Evolutionary conservation across 2,888 invertebrate genomes (phyloP).

Genomic region (Melanostoma scalare): DNA sequence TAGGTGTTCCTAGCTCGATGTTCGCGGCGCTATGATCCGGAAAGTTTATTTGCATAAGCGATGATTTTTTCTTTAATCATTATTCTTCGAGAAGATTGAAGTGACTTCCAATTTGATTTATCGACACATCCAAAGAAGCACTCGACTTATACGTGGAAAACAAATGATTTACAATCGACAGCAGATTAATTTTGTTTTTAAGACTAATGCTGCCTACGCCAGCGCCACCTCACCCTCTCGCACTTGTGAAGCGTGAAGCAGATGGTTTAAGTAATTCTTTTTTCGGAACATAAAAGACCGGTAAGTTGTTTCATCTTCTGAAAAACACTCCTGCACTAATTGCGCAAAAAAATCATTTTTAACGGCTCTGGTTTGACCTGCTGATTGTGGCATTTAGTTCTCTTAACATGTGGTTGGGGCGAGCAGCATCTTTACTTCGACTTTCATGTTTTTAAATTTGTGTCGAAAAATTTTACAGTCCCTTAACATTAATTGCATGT

Average conservation of each 20-base stretch:
- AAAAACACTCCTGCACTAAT: conserved; percentile 8
- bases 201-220: not conserved
- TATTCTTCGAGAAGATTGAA: conserved; percentile 5
- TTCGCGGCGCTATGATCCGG: not conserved
- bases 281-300: not conserved
- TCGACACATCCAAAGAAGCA: conserved; percentile 35
- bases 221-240: not conserved
- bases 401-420: conserved; percentile 17
- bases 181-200: conserved; percentile 38
- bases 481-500: conserved; percentile 59
- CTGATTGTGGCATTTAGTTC: conserved; percentile 15
- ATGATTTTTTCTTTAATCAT: conserved; percentile 23
- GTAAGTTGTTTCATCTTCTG: conserved; percentile 28
- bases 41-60: conserved; percentile 59
- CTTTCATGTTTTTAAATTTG: conserved; percentile 21
- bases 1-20: conserved; percentile 13
- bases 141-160: not conserved
- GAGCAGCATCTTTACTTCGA: not conserved
- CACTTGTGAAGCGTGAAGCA: not conserved
- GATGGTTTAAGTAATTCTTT: not conserved
- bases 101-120: conserved; percentile 54
- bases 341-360: conserved; percentile 50
- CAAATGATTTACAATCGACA: conserved; percentile 52
- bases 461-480: conserved; percentile 40
- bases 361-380: conserved; percentile 46